Conservation (phyloP, 35 echinoderm and acorn worm species). For the Eucidaris tribuloides region DNA sequence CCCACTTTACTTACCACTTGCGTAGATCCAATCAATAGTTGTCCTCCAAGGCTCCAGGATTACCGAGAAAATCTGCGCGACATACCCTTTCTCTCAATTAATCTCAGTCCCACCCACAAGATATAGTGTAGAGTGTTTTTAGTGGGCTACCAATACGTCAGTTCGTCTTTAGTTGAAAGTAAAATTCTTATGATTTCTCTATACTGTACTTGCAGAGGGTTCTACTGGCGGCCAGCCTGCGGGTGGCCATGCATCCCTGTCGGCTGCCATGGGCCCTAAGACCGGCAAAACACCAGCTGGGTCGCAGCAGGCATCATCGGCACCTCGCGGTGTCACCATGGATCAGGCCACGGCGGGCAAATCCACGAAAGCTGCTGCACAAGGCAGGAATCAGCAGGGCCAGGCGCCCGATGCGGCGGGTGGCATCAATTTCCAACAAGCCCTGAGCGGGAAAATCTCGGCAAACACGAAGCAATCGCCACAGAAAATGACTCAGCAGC, state of each 20-base stretch:
- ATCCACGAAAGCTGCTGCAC: background rate
- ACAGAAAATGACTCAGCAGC: background rate
- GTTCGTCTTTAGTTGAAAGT: too few relatives aligned
- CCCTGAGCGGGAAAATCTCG: slow-evolving; percentile 5
- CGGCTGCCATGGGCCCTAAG: slow-evolving; percentile 27
- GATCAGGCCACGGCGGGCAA: slow-evolving; percentile 13
- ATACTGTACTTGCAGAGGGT: too few relatives aligned
- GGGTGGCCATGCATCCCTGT: background rate
- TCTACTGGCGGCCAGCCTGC: too few relatives aligned
- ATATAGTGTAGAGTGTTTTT: too few relatives aligned
- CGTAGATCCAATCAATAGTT: too few relatives aligned
- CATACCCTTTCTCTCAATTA: too few relatives aligned
- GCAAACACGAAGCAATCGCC: slow-evolving; percentile 8
- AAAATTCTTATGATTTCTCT: too few relatives aligned
- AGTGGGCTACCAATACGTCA: too few relatives aligned
- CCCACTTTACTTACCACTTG: too few relatives aligned
- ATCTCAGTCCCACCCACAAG: too few relatives aligned
- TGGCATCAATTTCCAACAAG: slow-evolving; percentile 7
- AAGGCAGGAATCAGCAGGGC: background rate
- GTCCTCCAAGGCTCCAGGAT: too few relatives aligned
- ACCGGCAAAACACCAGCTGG: background rate
- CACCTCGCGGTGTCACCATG: background rate
- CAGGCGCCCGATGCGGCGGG: background rate
- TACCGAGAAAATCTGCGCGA: too few relatives aligned
- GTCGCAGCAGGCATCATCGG: background rate